Conservation (phyloP, 2,797 vertebrate species). For the Caiman crocodilus region DNA sequence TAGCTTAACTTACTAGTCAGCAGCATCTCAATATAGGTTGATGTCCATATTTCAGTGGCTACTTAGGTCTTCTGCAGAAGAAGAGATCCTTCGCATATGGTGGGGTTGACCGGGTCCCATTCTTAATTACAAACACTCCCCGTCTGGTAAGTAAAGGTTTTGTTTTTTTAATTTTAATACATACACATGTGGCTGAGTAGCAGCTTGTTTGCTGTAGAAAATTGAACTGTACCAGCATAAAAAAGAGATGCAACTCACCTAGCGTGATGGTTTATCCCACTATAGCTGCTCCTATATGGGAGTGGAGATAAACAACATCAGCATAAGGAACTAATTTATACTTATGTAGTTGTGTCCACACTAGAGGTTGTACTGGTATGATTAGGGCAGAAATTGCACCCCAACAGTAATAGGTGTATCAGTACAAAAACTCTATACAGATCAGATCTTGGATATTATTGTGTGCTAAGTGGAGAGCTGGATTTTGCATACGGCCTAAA, state of each 20-base stretch:
- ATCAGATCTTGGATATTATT: background rate
- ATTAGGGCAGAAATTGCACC: background rate
- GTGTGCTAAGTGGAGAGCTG: background rate
- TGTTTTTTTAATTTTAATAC: too few species aligned
- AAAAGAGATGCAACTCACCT: too few species aligned
- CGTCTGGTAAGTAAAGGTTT: too few species aligned
- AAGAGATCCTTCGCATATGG: too few species aligned
- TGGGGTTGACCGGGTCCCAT: too few species aligned
- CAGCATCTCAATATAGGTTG: background rate
- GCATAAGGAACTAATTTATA: too few species aligned
- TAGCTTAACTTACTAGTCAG: background rate
- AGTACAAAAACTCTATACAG: background rate
- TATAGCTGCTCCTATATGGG: background rate
- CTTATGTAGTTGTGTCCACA: fast-evolving
- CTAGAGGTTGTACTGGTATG: background rate
- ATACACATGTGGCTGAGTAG: too few species aligned
- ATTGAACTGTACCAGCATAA: too few species aligned
- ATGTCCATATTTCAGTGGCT: background rate
- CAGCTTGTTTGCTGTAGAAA: too few species aligned
- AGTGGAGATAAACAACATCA: background rate
- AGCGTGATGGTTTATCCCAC: background rate
- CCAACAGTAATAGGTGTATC: background rate
- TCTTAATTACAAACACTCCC: too few species aligned
- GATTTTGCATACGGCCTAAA: background rate
- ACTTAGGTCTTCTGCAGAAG: too few species aligned